These are phyloP conservation scores for Drosophila fuyamai DNA, from an alignment of 1,140 invertebrate genomes.

Conservation along the genomic window DNA sequence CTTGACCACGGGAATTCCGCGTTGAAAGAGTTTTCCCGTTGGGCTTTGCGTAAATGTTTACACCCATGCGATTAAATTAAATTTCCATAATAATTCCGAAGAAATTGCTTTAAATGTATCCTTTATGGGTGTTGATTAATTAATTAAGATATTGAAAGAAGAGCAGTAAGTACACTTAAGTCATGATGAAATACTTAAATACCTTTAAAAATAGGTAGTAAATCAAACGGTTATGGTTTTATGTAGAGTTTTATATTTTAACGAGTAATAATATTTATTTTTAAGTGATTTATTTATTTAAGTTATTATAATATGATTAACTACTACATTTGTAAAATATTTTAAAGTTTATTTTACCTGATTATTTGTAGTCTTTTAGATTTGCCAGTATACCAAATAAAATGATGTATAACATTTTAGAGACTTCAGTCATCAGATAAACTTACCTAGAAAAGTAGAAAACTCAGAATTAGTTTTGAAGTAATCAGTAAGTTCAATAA, in stretches of 20 bases:
- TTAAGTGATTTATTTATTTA: background rate
- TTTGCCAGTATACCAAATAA: background rate
- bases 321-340: background rate
- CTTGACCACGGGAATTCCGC: constrained; percentile 30
- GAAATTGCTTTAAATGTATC: background rate
- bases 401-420: background rate
- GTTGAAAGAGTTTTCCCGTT: constrained; percentile 5
- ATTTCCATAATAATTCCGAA: constrained; percentile 26
- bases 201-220: too few relatives aligned
- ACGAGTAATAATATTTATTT: background rate
- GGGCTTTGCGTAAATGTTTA: constrained; percentile 20
- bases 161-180: too few relatives aligned
- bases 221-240: too few relatives aligned
- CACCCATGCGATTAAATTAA: constrained; percentile 21
- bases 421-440: constrained; percentile 15
- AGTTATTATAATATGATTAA: too few relatives aligned
- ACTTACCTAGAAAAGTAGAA: constrained; percentile 73
- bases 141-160: too few relatives aligned
- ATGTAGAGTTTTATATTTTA: background rate
- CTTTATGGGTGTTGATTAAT: background rate
- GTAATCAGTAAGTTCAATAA: background rate
- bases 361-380: background rate
- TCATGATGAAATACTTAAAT: background rate
- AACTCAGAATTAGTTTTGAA: constrained; percentile 30
- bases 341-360: constrained; percentile 4